Evolutionary conservation across 2,888 invertebrate genomes (phyloP).

Genomic region (Tipula unca): DNA sequence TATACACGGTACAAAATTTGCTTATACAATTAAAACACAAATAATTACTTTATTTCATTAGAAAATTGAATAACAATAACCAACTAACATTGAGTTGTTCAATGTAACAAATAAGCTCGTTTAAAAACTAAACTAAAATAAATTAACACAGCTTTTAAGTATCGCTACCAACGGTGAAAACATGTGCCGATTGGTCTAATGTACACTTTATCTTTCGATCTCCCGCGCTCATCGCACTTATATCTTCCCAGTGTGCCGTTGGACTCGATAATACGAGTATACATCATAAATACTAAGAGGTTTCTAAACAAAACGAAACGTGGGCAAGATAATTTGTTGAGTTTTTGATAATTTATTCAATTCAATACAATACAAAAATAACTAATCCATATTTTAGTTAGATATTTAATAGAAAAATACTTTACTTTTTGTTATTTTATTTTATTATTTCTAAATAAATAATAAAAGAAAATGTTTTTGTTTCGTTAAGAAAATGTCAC

Average conservation of each 20-base stretch:
- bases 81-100: neutral
- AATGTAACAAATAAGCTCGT: neutral
- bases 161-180: neutral
- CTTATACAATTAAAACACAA: neutral
- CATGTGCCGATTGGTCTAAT: neutral
- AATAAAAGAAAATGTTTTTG: neutral
- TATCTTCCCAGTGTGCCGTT: neutral
- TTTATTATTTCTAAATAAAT: neutral
- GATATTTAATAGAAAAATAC: neutral
- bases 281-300: neutral
- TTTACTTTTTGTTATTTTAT: neutral
- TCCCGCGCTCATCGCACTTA: neutral
- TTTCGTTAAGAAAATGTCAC: neutral
- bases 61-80: neutral
- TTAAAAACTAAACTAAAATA: neutral
- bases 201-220: neutral
- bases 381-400: neutral
- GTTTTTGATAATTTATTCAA: neutral
- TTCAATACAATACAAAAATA: neutral
- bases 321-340: neutral
- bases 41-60: neutral
- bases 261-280: neutral
- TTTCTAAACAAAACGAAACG: neutral
- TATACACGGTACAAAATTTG: neutral
- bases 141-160: neutral